phyloP scores from a whole-genome alignment of 23 tunicate species.

The Oikopleura dioica region DNA sequence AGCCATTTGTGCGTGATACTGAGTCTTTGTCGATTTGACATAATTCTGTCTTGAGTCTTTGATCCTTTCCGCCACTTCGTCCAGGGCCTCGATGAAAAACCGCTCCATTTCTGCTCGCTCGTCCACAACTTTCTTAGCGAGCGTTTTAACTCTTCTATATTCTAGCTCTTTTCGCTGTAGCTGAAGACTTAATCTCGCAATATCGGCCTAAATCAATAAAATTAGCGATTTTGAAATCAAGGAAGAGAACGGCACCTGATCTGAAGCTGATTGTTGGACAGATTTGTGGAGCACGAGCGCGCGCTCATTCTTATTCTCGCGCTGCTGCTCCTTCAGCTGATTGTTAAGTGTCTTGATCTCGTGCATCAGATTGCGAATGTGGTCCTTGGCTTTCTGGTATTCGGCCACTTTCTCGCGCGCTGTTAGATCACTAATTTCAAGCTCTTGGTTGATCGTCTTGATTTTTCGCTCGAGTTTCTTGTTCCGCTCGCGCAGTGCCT shows the following conservation, averaged over 20 bases:
- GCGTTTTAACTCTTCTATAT: constrained; percentile 47
- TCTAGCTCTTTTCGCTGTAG: too few species aligned
- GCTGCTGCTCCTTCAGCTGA: constrained; percentile 34
- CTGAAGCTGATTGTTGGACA: too few species aligned
- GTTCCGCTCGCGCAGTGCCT: constrained; percentile 21
- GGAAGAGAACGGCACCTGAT: too few species aligned
- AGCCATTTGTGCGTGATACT: too few species aligned
- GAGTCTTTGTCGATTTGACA: too few species aligned
- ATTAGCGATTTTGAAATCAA: too few species aligned
- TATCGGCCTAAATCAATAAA: too few species aligned
- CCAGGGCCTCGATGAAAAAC: constrained; percentile 59
- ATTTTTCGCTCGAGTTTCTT: constrained; percentile 21
- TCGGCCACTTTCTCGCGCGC: constrained; percentile 56
- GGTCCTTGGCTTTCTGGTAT: constrained; percentile 44
- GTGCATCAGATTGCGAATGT: constrained; percentile 26
- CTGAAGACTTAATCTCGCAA: too few species aligned
- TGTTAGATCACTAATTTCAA: constrained; percentile 34
- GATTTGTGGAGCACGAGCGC: constrained; percentile 19
- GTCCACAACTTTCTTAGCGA: constrained; percentile 58
- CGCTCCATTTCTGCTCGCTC: constrained; percentile 49
- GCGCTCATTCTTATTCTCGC: constrained; percentile 49
- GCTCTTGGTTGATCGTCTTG: constrained; percentile 28
- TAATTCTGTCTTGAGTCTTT: too few species aligned
- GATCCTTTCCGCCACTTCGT: too few species aligned
- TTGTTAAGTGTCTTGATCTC: constrained; percentile 28